These are phyloP conservation scores for Trissonchulus sp. DNA, from an alignment of 2,888 invertebrate species.

Conservation along the genomic window DNA sequence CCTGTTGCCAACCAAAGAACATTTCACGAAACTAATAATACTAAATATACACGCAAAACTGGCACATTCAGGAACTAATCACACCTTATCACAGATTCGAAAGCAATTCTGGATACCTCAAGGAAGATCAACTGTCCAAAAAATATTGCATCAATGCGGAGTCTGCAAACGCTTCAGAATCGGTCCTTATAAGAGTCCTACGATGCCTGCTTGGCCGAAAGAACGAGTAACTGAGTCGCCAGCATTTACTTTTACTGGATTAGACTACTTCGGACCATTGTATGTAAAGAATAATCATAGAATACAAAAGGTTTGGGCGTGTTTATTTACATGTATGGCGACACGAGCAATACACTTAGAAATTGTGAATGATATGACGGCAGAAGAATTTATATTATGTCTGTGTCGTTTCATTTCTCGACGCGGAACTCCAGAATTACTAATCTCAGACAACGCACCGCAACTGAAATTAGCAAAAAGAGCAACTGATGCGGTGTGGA, in stretches of 20 bases:
- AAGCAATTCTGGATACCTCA: neutral
- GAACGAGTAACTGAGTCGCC: neutral
- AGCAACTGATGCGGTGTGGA: constrained; percentile 40
- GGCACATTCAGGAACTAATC: neutral
- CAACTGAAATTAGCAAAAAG: constrained; percentile 52
- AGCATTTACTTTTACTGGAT: neutral
- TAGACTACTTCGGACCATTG: constrained; percentile 13
- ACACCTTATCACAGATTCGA: neutral
- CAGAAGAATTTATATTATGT: constrained; percentile 39
- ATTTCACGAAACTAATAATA: too few species aligned
- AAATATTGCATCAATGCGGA: neutral
- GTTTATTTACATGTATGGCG: constrained; percentile 22
- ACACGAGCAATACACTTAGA: constrained; percentile 28
- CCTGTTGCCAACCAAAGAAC: neutral
- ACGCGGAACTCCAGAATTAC: constrained; percentile 45
- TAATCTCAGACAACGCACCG: constrained; percentile 53
- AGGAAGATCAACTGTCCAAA: neutral
- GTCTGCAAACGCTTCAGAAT: neutral
- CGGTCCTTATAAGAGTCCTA: neutral
- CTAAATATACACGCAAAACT: neutral
- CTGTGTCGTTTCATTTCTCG: constrained; percentile 49
- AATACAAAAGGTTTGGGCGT: constrained; percentile 36
- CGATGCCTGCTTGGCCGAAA: neutral
- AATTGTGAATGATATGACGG: constrained; percentile 39
- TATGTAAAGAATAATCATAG: constrained; percentile 27